Evolutionary conservation across 2,888 invertebrate species (phyloP).

Genomic region (Ptilodon capucinus): DNA sequence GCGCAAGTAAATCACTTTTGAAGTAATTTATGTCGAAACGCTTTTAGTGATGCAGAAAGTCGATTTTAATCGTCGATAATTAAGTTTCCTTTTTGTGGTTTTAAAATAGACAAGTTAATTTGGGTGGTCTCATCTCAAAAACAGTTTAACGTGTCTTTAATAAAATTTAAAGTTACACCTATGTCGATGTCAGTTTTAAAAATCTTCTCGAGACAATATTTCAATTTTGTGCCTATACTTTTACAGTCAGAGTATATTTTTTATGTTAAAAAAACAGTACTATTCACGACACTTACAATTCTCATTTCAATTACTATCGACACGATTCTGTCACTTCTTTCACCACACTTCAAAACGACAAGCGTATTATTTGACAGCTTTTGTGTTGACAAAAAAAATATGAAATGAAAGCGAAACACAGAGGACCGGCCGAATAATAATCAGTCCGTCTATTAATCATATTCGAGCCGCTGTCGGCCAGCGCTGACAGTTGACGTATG

Average conservation of each 20-base stretch:
- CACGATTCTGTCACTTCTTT: conserved; percentile 22
- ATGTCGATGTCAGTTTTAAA: too few species aligned
- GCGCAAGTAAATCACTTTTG: conserved; percentile 77
- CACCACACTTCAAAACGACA: conserved; percentile 26
- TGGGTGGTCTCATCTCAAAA: too few species aligned
- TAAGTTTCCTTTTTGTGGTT: conserved; percentile 8
- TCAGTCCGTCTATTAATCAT: conserved; percentile 69
- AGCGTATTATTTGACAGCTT: conserved; percentile 52
- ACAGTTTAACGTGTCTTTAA: too few species aligned
- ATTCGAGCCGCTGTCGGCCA: conserved; percentile 37
- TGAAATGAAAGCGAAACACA: conserved; percentile 24
- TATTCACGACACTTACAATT: background rate
- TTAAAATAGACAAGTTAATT: background rate
- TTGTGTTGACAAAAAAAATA: conserved; percentile 50
- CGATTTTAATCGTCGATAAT: conserved; percentile 23
- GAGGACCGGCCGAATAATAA: conserved; percentile 50
- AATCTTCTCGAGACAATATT: too few species aligned
- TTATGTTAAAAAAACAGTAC: too few species aligned
- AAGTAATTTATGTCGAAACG: conserved; percentile 72
- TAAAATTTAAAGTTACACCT: too few species aligned
- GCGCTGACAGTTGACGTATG: conserved; percentile 51
- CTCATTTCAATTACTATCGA: conserved; percentile 15
- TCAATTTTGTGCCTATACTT: background rate
- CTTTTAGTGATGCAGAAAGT: conserved; percentile 53
- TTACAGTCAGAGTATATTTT: background rate